Base-by-base conservation (phyloP, 2,888 invertebrate species). In the Spodoptera littoralis region DNA sequence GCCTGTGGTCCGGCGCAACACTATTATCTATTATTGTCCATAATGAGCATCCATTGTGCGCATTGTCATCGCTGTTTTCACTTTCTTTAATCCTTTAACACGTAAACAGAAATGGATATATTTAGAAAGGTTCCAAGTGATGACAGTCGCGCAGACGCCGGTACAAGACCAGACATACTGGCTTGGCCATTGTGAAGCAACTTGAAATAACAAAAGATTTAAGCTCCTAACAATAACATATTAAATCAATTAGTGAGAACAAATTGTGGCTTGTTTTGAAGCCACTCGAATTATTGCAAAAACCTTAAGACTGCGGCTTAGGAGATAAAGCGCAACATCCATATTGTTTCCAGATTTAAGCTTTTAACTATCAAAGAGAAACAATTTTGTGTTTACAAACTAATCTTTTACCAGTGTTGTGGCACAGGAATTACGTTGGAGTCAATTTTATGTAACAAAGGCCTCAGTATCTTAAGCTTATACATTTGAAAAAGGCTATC, bases 31-130 rank as follows among this genome's bases (percentile, higher is more conserved):
- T 89, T 88, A 88, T 91, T 88, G 80, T 82, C 73, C 77, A 69
- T 72, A 70, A 72, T 89, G 88, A 90, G 90, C 85, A 88, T 78
- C 81, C 73, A 88, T 84, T 88, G 92, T 92, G 86, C 86, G 71
- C 73, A 80, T 89, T 91, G 90, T 92, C 89, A 88, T 81, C 85
- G 78, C 81, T 88, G 88, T 91, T 94, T 93, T 94, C 93, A 92
- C 93, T 93, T 92, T 93, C 90, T 83, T 74, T 89, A 89, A 92
- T 92, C 90, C 88, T 87, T 90, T 89, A 79, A 80, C 83, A 85
- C 81, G 86, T 91, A 89, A 91, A 92, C 89, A 90, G 91, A 89
- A 84, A 92, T 86, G 72, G 91, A 92, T 90, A 92, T 81, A 81
- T 77, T 73, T 80, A 61, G 61, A 62, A 78, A 49, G 48, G 67